Percentiles rank a stretch among this genome's conserved stretches.
phyloP scores from a whole-genome alignment of 1,140 invertebrate genomes.

The Aphelenchoides avenae region DNA sequence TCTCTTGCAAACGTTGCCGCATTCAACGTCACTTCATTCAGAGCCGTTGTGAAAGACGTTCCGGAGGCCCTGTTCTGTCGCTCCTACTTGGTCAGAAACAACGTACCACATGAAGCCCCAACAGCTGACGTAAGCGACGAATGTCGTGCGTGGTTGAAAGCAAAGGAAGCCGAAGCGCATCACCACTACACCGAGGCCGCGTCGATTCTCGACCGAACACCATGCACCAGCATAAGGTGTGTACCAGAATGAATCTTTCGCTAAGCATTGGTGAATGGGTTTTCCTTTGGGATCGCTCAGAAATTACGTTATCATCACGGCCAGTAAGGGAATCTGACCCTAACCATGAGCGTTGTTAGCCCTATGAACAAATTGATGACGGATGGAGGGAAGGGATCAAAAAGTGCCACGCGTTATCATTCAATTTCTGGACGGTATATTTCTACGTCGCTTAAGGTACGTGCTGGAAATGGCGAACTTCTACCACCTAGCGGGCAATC shows the following conservation, averaged over 20 bases:
- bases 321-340: background rate
- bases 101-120: background rate
- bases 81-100: conserved; percentile 6
- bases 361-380: background rate
- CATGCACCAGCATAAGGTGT: background rate
- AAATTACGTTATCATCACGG: background rate
- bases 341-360: background rate
- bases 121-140: conserved; percentile 9
- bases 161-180: background rate
- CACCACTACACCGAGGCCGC: background rate
- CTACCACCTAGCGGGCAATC: conserved; percentile 1
- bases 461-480: conserved; percentile 3
- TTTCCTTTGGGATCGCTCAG: background rate
- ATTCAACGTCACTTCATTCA: conserved; percentile 8
- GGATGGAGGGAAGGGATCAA: background rate
- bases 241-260: background rate
- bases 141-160: conserved; percentile 2
- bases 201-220: background rate
- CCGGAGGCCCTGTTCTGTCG: conserved; percentile 15
- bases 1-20: conserved; percentile 1
- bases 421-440: background rate
- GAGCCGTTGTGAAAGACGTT: conserved; percentile 8
- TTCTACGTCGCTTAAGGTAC: too few species aligned
- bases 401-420: background rate
- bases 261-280: background rate